phyloP scores from a whole-genome alignment of 1,140 invertebrate species.

The Lethocerus indicus region DNA sequence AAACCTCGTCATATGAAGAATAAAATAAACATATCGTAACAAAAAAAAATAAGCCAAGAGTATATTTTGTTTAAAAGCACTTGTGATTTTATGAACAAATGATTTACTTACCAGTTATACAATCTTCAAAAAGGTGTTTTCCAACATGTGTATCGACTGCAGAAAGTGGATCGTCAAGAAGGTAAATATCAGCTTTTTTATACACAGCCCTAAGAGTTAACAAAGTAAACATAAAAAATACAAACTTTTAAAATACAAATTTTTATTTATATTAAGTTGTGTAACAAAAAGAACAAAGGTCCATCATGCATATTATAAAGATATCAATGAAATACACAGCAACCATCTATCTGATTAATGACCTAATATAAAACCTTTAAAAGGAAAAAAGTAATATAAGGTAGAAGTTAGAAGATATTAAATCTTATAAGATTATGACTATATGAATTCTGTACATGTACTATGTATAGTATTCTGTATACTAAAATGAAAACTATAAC shows the following conservation, averaged over 20 bases:
- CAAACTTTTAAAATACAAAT: neutral
- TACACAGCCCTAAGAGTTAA: conserved; percentile 44
- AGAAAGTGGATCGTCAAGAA: conserved; percentile 65
- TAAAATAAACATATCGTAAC: neutral
- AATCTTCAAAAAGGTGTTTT: conserved; percentile 43
- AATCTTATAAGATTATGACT: neutral
- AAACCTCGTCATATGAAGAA: neutral
- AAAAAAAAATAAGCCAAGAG: neutral
- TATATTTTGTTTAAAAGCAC: neutral
- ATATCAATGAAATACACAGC: too few species aligned
- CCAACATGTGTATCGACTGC: conserved; percentile 54
- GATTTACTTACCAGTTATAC: conserved; percentile 26
- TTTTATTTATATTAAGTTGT: too few species aligned
- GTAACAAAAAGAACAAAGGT: too few species aligned
- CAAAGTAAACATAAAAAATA: conserved; percentile 2
- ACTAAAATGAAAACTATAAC: too few species aligned
- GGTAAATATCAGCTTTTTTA: conserved; percentile 49
- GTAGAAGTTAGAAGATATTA: neutral
- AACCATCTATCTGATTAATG: too few species aligned
- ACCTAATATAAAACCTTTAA: too few species aligned
- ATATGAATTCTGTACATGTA: neutral
- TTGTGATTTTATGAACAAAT: neutral
- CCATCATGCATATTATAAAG: too few species aligned
- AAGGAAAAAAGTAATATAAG: too few species aligned
- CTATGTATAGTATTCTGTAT: too few species aligned